Conservation (phyloP, 2,113 vertebrate genomes). For the Cyphomyrus discorhynchus region DNA sequence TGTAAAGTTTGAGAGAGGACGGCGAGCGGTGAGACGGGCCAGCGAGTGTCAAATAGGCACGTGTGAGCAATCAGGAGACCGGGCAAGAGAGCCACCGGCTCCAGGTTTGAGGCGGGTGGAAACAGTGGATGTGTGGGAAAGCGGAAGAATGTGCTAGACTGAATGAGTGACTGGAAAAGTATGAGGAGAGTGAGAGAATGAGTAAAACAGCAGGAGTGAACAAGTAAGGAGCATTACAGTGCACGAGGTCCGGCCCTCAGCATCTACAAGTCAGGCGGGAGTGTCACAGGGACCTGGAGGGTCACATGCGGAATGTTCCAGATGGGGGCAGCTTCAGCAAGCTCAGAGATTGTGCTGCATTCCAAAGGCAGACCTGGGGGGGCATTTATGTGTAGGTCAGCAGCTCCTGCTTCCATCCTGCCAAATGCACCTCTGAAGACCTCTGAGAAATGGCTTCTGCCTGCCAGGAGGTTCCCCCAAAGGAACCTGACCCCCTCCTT, state of each 20-base stretch:
- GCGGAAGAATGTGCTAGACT: background rate
- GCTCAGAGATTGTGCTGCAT: background rate
- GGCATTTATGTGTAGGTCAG: background rate
- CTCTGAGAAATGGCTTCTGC: background rate
- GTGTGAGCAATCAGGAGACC: background rate
- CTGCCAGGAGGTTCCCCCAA: background rate
- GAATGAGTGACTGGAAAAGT: background rate
- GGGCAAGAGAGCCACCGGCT: background rate
- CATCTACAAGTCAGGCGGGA: background rate
- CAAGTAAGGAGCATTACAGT: background rate
- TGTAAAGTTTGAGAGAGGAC: background rate
- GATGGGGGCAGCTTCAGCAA: background rate
- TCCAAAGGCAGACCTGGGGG: conserved; percentile 23
- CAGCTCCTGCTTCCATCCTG: background rate
- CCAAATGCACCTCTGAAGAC: background rate
- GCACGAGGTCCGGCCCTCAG: background rate
- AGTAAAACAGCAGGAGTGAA: background rate
- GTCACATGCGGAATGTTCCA: background rate
- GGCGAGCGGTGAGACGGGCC: background rate
- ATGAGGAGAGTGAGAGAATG: background rate
- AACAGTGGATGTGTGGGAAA: background rate
- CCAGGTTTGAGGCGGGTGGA: background rate
- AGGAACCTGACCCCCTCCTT: background rate
- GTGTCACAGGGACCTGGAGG: background rate
- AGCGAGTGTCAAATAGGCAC: background rate